Evolutionary conservation across 2,113 vertebrate genomes (phyloP).

Genomic region (Anhinga anhinga): DNA sequence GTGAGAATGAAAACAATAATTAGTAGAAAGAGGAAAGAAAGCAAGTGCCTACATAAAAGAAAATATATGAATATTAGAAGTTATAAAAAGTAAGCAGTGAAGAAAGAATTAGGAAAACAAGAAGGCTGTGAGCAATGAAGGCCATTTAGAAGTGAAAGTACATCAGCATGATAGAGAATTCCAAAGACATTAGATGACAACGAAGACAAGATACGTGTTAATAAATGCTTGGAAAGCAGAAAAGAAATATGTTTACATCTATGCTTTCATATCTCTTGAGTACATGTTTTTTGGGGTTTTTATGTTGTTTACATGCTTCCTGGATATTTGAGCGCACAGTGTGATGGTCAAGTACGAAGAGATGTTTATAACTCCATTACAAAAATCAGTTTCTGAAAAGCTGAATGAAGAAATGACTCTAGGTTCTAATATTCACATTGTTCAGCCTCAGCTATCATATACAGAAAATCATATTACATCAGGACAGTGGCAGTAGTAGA

Average conservation of each 20-base stretch:
- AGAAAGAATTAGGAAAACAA: not conserved
- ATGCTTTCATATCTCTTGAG: not conserved
- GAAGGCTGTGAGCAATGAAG: not conserved
- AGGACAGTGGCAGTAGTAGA: not conserved
- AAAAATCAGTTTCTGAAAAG: not conserved
- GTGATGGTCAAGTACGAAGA: not conserved
- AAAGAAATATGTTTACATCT: not conserved
- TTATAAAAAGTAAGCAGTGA: not conserved
- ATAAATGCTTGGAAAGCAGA: not conserved
- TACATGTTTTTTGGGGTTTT: not conserved
- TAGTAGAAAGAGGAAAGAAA: not conserved
- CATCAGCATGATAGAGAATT: not conserved
- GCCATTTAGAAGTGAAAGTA: not conserved
- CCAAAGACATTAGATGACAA: not conserved
- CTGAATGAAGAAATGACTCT: not conserved
- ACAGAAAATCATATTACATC: not conserved
- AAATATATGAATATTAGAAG: not conserved
- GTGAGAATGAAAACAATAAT: not conserved
- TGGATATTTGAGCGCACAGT: not conserved
- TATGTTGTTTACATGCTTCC: not conserved
- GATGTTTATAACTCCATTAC: not conserved
- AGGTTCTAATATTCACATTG: not conserved
- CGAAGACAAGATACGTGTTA: not conserved
- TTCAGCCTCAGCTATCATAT: accelerated
- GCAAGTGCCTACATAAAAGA: not conserved